phyloP scores from a whole-genome alignment of 2,888 invertebrate species.

The Leptinotarsa rubiginosa region DNA sequence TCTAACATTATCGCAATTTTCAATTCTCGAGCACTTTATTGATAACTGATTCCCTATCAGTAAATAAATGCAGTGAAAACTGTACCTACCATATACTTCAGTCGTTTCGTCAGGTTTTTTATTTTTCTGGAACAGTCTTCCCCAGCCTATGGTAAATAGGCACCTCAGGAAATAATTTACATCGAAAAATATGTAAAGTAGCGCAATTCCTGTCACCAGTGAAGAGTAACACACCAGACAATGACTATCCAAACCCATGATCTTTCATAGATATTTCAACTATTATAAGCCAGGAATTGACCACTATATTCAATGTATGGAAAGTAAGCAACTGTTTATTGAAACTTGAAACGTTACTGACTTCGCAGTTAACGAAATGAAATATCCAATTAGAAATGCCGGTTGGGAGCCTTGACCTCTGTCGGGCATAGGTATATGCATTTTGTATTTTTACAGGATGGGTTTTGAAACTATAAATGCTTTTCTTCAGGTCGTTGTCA shows the following conservation, averaged over 20 bases:
- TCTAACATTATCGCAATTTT: too few species aligned
- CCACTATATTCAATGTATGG: neutral
- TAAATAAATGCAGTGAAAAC: neutral
- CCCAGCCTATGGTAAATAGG: constrained; percentile 76
- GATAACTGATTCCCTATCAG: too few species aligned
- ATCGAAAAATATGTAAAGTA: constrained; percentile 81
- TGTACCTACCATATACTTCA: constrained; percentile 78
- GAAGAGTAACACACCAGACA: constrained; percentile 63
- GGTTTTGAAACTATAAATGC: neutral
- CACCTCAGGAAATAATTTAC: constrained; percentile 84
- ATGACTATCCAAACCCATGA: constrained; percentile 22
- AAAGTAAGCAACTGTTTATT: neutral
- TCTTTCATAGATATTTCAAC: neutral
- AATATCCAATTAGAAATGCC: neutral
- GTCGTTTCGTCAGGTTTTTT: constrained; percentile 78
- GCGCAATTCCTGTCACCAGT: constrained; percentile 62
- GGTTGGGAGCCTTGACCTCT: constrained; percentile 1
- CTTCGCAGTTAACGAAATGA: neutral
- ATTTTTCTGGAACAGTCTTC: constrained; percentile 77
- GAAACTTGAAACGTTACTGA: neutral
- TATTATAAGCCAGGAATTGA: neutral
- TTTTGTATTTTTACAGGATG: neutral
- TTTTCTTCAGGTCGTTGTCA: neutral
- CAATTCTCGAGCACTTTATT: too few species aligned
- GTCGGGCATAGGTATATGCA: neutral